A percentile compares a stretch with the other conserved stretches of the same genome.
phyloP scores from a whole-genome alignment of 2,888 invertebrate genomes.

The Epinotia brunnichana region DNA sequence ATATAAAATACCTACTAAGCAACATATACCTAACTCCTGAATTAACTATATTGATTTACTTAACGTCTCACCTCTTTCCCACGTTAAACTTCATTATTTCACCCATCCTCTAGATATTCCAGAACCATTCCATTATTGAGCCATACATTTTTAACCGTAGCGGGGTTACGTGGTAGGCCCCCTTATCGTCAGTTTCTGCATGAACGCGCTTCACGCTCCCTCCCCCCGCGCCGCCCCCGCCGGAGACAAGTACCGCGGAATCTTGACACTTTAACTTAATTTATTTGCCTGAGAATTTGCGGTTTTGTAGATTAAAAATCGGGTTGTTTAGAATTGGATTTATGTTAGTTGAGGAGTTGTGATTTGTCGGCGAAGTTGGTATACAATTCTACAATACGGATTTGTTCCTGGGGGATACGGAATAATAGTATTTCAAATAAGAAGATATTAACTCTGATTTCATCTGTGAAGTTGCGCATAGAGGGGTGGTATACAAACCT shows the following conservation, averaged over 20 bases:
- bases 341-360: constrained; percentile 21
- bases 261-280: constrained; percentile 81
- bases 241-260: constrained; percentile 67
- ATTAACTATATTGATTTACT: neutral
- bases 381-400: neutral
- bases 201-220: constrained; percentile 79
- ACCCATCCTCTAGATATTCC: constrained; percentile 28
- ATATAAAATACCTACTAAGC: no score
- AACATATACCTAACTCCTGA: no score
- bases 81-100: neutral
- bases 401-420: neutral
- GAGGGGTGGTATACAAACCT: neutral
- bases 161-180: constrained; percentile 82
- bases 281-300: constrained; percentile 62
- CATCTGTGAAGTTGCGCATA: neutral
- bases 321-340: constrained; percentile 40
- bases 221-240: constrained; percentile 48
- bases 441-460: neutral
- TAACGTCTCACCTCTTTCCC: neutral
- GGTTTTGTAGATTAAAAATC: constrained; percentile 44
- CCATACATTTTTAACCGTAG: constrained; percentile 79
- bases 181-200: constrained; percentile 83
- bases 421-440: neutral
- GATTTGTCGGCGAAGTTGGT: constrained; percentile 17
- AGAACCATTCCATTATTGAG: constrained; percentile 64